Base-by-base conservation (phyloP, 2,888 invertebrate species). In the Eristalinus sepulchralis region DNA sequence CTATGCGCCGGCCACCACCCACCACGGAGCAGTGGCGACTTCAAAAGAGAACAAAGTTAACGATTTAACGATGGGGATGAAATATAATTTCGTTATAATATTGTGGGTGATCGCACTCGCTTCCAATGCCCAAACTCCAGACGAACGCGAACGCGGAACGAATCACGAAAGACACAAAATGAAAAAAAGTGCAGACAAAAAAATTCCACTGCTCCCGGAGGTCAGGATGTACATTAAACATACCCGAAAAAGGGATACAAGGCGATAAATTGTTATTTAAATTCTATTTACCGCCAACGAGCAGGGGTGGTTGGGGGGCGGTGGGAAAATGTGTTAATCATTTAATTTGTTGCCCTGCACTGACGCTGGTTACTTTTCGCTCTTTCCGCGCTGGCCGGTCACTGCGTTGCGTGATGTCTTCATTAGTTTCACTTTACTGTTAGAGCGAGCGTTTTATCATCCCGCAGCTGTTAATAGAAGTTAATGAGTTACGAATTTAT, bases 401-500 rank as follows among this genome's bases (percentile, higher is more conserved):
- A 64, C 22, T 78, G 27, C 64, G 64, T 78, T 78, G 78, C 71
- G 78, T 78, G 71, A 71, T 64, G 70, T 78, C 78, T 71, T 78
- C 78, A 78, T 78, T 71, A 78, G 78, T 78, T 78, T 78, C 24
- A 59, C 63, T 78, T 64, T 24, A 78, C 63, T 55, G 62, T 53
- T 70, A 36, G 60, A n/a, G 31, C 55, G 62, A 63, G 68, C 63
- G 64, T 39, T 64, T 78, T 78, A 57, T 78, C 72, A 31, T 62
- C 62, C 66, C 20, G 27, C 13, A 59, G 59, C 66, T 79, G 71
- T 80, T 72, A 71, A 72, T 59, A 79, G 66, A 59, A 79, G 79
- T 79, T 79, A 80, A 80, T 80, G 79, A 80, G 79, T 71, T 80
- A 59, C 47, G 67, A 72, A 80, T 80, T 80, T 80, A 66, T 80